These are phyloP conservation scores for Glaucidium brasilianum DNA, from an alignment of 2,113 vertebrate genomes.

Conservation along the genomic window DNA sequence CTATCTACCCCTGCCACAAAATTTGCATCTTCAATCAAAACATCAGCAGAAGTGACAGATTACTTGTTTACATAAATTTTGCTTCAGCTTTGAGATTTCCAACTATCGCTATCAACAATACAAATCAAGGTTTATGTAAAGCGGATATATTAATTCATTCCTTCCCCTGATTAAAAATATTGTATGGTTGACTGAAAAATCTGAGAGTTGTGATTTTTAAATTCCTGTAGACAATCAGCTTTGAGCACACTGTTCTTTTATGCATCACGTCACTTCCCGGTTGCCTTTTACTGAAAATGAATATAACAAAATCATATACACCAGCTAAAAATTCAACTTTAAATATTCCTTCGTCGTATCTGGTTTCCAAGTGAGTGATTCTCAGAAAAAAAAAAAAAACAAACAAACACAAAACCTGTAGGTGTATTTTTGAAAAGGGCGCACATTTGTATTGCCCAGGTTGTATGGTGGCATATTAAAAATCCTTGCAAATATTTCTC, in stretches of 20 bases:
- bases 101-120: neutral
- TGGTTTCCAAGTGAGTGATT: neutral
- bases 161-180: neutral
- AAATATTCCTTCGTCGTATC: neutral
- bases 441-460: neutral
- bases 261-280: neutral
- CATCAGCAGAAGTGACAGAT: neutral
- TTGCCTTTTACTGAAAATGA: neutral
- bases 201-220: neutral
- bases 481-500: neutral
- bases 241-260: constrained; percentile 21
- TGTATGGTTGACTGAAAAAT: neutral
- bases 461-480: neutral
- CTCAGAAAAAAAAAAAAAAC: neutral
- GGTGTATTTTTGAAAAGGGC: neutral
- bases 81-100: neutral
- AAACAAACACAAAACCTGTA: no score
- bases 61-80: neutral
- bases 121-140: neutral
- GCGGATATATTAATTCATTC: neutral
- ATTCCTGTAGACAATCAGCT: neutral
- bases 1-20: neutral
- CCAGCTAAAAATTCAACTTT: neutral
- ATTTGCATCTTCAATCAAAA: constrained; percentile 13
- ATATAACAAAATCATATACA: neutral